Conservation (phyloP, 2,113 vertebrate species). For the Apaloderma vittatum region DNA sequence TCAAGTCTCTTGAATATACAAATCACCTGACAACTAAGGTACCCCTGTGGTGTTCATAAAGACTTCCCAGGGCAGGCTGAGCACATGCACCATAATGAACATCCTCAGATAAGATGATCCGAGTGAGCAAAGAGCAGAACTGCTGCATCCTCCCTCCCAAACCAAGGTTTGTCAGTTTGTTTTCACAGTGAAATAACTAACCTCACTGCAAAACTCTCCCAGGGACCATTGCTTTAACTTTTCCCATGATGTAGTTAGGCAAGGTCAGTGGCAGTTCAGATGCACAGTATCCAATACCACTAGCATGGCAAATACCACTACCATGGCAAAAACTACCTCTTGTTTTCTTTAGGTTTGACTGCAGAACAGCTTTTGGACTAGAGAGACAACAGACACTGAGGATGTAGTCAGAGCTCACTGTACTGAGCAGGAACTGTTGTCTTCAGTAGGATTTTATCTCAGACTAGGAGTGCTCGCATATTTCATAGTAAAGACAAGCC, state of each 20-base stretch:
- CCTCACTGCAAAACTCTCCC: conserved; percentile 3
- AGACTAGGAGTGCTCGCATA: background rate
- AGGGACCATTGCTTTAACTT: background rate
- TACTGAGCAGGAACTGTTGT: background rate
- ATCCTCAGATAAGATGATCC: background rate
- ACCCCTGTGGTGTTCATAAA: background rate
- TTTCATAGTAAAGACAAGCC: background rate
- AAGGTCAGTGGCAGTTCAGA: conserved; percentile 27
- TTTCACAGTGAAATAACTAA: conserved; percentile 17
- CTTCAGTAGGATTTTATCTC: background rate
- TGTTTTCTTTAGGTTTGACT: background rate
- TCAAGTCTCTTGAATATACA: background rate
- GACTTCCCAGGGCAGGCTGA: background rate
- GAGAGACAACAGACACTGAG: background rate
- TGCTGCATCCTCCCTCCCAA: background rate
- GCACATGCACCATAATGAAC: background rate
- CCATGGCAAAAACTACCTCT: background rate
- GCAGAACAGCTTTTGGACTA: background rate
- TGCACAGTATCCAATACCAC: background rate
- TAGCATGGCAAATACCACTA: no score
- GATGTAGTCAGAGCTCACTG: background rate
- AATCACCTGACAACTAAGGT: background rate
- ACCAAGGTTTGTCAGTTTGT: background rate
- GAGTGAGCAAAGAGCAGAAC: background rate
- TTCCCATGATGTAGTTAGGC: background rate